phyloP scores from a whole-genome alignment of 2,888 invertebrate genomes.

The Drosophila lutescens region DNA sequence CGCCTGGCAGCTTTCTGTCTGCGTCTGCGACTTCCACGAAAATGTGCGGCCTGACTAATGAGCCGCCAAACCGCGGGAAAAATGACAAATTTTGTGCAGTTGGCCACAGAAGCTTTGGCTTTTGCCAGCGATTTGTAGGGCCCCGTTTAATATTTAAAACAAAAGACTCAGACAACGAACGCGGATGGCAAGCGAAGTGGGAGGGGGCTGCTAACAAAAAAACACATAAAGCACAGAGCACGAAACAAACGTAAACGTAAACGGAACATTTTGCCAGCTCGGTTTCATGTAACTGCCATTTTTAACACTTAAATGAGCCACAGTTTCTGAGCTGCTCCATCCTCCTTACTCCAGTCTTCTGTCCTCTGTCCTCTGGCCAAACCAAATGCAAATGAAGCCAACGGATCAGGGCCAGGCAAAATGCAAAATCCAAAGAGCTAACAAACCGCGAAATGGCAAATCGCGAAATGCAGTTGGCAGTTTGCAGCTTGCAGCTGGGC shows the following conservation, averaged over 20 bases:
- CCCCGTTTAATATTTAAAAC: constrained; percentile 79
- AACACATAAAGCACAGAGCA: constrained; percentile 60
- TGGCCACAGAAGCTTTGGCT: constrained; percentile 31
- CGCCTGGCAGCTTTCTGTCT: constrained; percentile 78
- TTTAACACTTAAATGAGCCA: constrained; percentile 77
- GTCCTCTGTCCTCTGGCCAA: constrained; percentile 5
- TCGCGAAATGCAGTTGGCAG: constrained; percentile 4
- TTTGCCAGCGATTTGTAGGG: constrained; percentile 68
- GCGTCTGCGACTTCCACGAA: constrained; percentile 75
- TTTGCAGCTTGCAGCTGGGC: constrained; percentile 18
- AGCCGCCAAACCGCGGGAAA: constrained; percentile 80
- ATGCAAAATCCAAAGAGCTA: neutral
- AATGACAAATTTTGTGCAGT: constrained; percentile 75
- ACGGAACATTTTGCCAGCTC: constrained; percentile 65
- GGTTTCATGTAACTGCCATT: constrained; percentile 74
- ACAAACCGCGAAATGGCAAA: constrained; percentile 39
- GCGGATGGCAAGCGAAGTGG: constrained; percentile 15
- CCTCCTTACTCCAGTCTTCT: too few relatives aligned
- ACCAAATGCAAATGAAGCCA: constrained; percentile 76
- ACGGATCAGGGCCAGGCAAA: constrained; percentile 52
- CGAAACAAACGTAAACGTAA: constrained; percentile 66
- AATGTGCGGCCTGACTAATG: constrained; percentile 77
- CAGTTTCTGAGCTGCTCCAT: constrained; percentile 20
- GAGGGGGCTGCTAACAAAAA: neutral
- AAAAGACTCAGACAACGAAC: constrained; percentile 74